phyloP scores from a whole-genome alignment of 2,113 vertebrate species.

The Myiozetetes cayanensis region DNA sequence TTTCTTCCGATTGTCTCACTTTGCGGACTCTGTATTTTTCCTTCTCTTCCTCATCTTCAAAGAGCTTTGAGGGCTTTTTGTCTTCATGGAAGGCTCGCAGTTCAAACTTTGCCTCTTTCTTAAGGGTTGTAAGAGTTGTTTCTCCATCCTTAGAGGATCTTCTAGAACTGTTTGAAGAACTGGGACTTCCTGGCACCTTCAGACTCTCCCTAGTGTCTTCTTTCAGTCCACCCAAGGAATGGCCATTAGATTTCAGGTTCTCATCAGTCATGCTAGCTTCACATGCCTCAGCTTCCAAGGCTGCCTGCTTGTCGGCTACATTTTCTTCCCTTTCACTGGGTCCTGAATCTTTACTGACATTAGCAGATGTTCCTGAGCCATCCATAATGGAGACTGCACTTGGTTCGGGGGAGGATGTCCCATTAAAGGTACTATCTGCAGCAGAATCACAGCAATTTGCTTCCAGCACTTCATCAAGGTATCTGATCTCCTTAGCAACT shows the following conservation, averaged over 20 bases:
- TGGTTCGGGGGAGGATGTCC: slow-evolving; percentile 78
- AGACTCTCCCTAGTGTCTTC: slow-evolving; percentile 40
- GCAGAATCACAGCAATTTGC: slow-evolving; percentile 85
- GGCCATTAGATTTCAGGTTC: slow-evolving; percentile 74
- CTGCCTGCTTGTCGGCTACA: slow-evolving; percentile 54
- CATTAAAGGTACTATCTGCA: slow-evolving; percentile 83
- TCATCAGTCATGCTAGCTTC: slow-evolving; percentile 46
- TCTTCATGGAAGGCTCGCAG: slow-evolving; percentile 94
- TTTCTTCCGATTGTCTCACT: slow-evolving; percentile 88
- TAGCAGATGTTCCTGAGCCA: slow-evolving; percentile 67
- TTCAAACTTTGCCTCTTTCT: slow-evolving; percentile 90
- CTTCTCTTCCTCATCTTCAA: slow-evolving; percentile 81
- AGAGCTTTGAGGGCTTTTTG: slow-evolving; percentile 91
- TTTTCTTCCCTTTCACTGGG: slow-evolving; percentile 48
- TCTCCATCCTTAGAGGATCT: slow-evolving; percentile 79
- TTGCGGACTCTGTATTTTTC: slow-evolving; percentile 85
- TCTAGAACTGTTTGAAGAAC: slow-evolving; percentile 73
- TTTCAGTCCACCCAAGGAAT: slow-evolving; percentile 53
- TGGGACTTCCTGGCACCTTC: slow-evolving; percentile 71
- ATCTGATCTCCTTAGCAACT: slow-evolving; percentile 90
- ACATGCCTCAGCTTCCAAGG: slow-evolving; percentile 58
- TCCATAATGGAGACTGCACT: slow-evolving; percentile 52
- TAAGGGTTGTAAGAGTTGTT: slow-evolving; percentile 70
- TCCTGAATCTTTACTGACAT: slow-evolving; percentile 44
- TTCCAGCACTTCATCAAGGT: slow-evolving; percentile 93